Evolutionary conservation across 2,797 vertebrate genomes (phyloP).

Genomic region (Distichodus sexfasciatus): DNA sequence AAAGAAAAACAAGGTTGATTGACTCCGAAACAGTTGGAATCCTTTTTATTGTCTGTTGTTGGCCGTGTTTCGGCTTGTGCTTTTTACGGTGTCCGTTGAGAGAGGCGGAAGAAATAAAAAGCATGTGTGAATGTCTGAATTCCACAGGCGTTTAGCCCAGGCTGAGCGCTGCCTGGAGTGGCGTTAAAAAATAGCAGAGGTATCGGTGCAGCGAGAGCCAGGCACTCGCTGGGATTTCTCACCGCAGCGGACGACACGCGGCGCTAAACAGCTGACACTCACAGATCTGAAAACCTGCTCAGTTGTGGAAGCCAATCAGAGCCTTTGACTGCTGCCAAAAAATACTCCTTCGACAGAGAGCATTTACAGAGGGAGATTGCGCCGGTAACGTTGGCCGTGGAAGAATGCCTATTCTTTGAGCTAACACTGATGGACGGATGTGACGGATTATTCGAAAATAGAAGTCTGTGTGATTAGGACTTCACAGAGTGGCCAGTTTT

Average conservation of each 20-base stretch:
- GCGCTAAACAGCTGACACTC: slow-evolving; percentile 18
- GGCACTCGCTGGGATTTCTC: too few relatives aligned
- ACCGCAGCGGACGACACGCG: too few relatives aligned
- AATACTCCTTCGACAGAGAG: neutral
- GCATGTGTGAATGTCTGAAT: slow-evolving; percentile 52
- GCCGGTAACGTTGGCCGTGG: neutral
- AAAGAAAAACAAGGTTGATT: too few relatives aligned
- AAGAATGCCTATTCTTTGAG: neutral
- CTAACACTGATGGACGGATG: neutral
- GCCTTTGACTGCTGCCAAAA: neutral
- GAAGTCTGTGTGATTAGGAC: too few relatives aligned
- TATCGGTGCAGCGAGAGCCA: slow-evolving; percentile 40
- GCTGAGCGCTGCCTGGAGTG: slow-evolving; percentile 54
- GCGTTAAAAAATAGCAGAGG: slow-evolving; percentile 60
- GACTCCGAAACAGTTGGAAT: too few relatives aligned
- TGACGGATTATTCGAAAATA: too few relatives aligned
- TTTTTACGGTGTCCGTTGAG: neutral
- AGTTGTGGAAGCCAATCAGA: neutral
- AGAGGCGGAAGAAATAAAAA: neutral
- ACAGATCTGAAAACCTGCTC: neutral
- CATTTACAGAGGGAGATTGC: neutral
- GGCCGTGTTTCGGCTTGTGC: neutral
- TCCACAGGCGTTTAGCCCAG: slow-evolving; percentile 55
- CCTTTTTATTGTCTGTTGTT: neutral
- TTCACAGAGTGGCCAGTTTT: too few relatives aligned